These are phyloP conservation scores for Nasonia longicornis DNA, from an alignment of 1,140 invertebrate species.

Conservation along the genomic window DNA sequence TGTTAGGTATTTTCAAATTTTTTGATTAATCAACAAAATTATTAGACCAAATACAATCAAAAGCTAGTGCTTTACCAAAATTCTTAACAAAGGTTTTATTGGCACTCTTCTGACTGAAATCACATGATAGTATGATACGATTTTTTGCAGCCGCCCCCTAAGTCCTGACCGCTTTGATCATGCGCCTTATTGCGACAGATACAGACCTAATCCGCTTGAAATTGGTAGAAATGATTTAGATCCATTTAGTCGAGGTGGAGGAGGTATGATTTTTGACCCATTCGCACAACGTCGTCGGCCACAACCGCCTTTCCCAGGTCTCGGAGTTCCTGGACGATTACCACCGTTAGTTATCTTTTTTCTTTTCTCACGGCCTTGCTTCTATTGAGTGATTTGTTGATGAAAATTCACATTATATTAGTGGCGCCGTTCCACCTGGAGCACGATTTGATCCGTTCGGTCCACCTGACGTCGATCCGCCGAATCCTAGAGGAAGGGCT, in stretches of 20 bases:
- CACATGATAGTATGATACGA: neutral
- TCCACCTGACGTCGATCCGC: constrained; percentile 71
- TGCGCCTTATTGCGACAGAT: neutral
- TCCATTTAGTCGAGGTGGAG: constrained; percentile 73
- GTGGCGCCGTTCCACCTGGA: constrained; percentile 79
- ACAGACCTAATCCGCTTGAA: neutral
- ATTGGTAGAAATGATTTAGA: constrained; percentile 74
- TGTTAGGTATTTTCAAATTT: constrained; percentile 28
- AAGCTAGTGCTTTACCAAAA: neutral
- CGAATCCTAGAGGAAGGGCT: constrained; percentile 56
- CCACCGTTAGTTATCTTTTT: constrained; percentile 66
- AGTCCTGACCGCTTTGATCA: too few relatives aligned
- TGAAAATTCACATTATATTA: constrained; percentile 55
- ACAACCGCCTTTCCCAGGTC: constrained; percentile 51
- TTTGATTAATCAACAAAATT: neutral
- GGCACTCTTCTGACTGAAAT: neutral
- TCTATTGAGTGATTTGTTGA: neutral
- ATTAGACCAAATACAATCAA: neutral
- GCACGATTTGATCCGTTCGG: constrained; percentile 87
- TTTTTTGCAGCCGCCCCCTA: neutral
- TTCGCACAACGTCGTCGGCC: constrained; percentile 56
- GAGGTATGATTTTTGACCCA: constrained; percentile 84
- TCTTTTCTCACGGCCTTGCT: neutral
- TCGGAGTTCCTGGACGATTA: constrained; percentile 71
- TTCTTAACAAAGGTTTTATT: neutral